A percentile compares a stretch with the other conserved stretches of the same genome.
Evolutionary conservation across 2,797 vertebrate genomes (phyloP).

Genomic region (Melanotaenia boesemani): DNA sequence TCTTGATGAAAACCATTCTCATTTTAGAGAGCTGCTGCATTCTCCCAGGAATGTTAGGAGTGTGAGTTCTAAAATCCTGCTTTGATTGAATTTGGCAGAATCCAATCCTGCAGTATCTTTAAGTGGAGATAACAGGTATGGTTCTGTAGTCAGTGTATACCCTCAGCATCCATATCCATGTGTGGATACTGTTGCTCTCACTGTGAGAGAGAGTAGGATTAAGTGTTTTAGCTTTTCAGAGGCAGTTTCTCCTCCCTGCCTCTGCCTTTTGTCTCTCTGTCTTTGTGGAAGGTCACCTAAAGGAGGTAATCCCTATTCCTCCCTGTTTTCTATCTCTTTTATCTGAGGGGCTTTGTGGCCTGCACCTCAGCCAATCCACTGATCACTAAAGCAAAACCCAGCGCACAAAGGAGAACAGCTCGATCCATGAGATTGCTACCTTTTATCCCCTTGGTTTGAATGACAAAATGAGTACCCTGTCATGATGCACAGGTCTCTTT

Average conservation of each 20-base stretch:
- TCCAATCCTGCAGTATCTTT: conserved; percentile 59
- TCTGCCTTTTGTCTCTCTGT: conserved; percentile 45
- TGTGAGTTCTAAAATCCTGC: conserved; percentile 34
- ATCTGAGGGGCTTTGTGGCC: conserved; percentile 75
- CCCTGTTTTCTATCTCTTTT: conserved; percentile 70
- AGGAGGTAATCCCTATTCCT: conserved; percentile 80
- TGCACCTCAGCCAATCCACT: conserved; percentile 58
- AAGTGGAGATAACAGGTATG: conserved; percentile 61
- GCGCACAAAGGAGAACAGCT: conserved; percentile 60
- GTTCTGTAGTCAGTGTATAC: conserved; percentile 54
- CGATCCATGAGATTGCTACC: conserved; percentile 65
- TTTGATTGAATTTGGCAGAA: conserved; percentile 64
- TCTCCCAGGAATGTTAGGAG: conserved; percentile 38
- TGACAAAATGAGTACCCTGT: conserved; percentile 64
- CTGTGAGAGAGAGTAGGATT: conserved; percentile 72
- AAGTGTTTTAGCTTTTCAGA: conserved; percentile 71
- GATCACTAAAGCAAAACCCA: conserved; percentile 65
- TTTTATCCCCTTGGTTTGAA: conserved; percentile 76
- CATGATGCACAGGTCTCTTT: conserved; percentile 54
- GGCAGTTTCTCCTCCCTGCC: conserved; percentile 51
- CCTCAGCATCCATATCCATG: conserved; percentile 60
- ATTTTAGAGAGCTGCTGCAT: conserved; percentile 10
- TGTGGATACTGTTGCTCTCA: conserved; percentile 56
- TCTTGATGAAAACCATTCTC: conserved; percentile 39
- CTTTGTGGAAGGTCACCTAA: conserved; percentile 80